phyloP scores from a whole-genome alignment of 2,888 invertebrate genomes.

The Zootermopsis nevadensis region DNA sequence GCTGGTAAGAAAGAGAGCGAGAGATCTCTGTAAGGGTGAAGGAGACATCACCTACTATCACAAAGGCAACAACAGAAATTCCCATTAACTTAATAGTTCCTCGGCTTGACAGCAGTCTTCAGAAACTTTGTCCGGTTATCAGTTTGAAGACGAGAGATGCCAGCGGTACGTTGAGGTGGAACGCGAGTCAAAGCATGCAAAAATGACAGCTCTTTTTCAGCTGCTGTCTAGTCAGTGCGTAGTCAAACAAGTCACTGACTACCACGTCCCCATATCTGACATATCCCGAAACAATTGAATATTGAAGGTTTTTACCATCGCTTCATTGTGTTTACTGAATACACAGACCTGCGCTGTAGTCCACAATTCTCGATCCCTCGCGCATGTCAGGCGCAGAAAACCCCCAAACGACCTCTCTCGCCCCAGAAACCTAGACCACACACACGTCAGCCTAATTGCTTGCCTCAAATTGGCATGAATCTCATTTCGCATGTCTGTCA shows the following conservation, averaged over 20 bases:
- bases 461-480: constrained; percentile 1
- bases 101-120: constrained; percentile 18
- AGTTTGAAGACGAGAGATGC: neutral
- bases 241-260: neutral
- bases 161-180: neutral
- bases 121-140: constrained; percentile 13
- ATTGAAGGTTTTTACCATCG: too few relatives aligned
- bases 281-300: too few relatives aligned
- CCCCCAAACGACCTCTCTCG: neutral
- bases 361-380: too few relatives aligned
- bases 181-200: neutral
- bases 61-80: constrained; percentile 42
- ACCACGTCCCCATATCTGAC: too few relatives aligned
- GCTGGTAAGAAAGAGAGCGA: neutral
- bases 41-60: constrained; percentile 40
- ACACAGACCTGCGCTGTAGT: too few relatives aligned
- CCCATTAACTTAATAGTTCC: constrained; percentile 42
- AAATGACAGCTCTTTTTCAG: too few relatives aligned
- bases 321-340: too few relatives aligned
- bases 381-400: neutral
- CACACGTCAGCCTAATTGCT: constrained; percentile 1
- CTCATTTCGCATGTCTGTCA: neutral
- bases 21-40: neutral
- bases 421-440: neutral
- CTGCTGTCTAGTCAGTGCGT: neutral